These are phyloP conservation scores for Leptinotarsa haldemani DNA, from an alignment of 2,888 invertebrate species.

Conservation along the genomic window DNA sequence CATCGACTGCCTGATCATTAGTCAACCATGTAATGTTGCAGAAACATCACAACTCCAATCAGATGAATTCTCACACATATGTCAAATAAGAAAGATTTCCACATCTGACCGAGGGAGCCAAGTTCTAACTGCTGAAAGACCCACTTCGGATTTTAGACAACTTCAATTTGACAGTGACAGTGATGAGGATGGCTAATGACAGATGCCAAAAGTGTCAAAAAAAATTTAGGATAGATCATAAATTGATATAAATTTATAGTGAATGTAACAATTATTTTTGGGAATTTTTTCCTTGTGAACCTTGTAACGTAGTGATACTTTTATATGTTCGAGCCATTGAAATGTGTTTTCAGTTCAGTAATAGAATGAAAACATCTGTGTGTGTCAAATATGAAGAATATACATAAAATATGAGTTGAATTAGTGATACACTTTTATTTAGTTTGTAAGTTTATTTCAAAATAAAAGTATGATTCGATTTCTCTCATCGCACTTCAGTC, in stretches of 20 bases:
- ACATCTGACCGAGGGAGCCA: too few relatives aligned
- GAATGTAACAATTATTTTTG: conserved; percentile 11
- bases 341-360: conserved; percentile 21
- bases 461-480: not conserved
- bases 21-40: too few relatives aligned
- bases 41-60: too few relatives aligned
- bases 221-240: not conserved
- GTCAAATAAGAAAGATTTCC: too few relatives aligned
- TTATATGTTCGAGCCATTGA: conserved; percentile 1
- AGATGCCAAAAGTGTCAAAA: conserved; percentile 4
- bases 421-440: conserved; percentile 43
- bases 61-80: too few relatives aligned
- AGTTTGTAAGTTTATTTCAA: conserved; percentile 52
- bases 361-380: conserved; percentile 42
- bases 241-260: not conserved
- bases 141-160: not conserved
- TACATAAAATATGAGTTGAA: conserved; percentile 54
- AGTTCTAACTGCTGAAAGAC: too few relatives aligned
- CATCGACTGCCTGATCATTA: too few relatives aligned
- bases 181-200: not conserved
- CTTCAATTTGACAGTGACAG: not conserved
- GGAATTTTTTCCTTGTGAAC: conserved; percentile 10
- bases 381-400: conserved; percentile 53
- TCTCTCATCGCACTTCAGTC: not conserved
- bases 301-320: conserved; percentile 1